Conservation (phyloP, 2,888 invertebrate species). For the Nymphalis polychloros region DNA sequence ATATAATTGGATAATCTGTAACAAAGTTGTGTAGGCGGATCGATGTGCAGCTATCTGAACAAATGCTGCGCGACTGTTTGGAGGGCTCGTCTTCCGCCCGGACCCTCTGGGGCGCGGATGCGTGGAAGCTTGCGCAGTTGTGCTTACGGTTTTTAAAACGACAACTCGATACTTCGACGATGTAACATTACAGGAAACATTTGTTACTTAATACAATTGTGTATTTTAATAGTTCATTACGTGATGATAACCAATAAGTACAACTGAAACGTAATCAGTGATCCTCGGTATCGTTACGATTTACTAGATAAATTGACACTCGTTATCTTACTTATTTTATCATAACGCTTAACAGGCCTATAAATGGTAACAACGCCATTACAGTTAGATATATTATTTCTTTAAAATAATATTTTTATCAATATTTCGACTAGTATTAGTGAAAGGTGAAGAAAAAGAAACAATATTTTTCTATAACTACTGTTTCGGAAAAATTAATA, state of each 20-base stretch:
- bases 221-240: background rate
- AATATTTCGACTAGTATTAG: no score
- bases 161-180: conserved; percentile 1
- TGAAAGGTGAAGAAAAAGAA: no score
- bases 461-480: no score
- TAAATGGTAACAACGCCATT: no score
- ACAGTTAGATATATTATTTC: no score
- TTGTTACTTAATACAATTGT: no score
- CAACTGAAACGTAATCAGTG: background rate
- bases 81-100: conserved; percentile 57
- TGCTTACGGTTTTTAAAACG: conserved; percentile 4
- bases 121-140: conserved; percentile 46
- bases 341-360: no score
- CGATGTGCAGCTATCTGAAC: conserved; percentile 59
- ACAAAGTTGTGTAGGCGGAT: conserved; percentile 51
- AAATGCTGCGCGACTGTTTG: conserved; percentile 62
- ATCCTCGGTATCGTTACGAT: background rate
- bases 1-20: conserved; percentile 45
- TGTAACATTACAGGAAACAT: background rate
- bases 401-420: no score
- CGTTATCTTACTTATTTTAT: background rate
- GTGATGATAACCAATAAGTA: background rate
- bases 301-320: background rate
- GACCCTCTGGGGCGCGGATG: conserved; percentile 57
- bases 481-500: no score